Evolutionary conservation across 2,113 vertebrate genomes (phyloP), one percentile per base, ranked within the genome.

Genomic region (Aix galericulata): DNA sequence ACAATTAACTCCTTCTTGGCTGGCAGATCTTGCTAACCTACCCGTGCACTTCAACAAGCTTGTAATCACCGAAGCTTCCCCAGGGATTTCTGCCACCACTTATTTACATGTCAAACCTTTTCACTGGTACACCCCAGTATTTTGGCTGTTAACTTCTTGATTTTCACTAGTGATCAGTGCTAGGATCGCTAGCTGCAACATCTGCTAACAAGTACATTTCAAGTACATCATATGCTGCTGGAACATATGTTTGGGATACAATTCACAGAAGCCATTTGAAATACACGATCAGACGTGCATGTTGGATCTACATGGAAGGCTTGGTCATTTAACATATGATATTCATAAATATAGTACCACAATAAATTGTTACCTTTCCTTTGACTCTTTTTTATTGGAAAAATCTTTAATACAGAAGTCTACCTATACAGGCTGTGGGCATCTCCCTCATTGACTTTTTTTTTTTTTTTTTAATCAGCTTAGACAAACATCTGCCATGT

Each of bases 311-410:
- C n/a, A 29, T 0, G 36, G 27, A 32, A 52, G 5, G 21, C 8
- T 29, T 44, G 3, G 25, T 11, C 32, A 73, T 60, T 76, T 73
- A 73, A 38, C 38, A 27, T 5, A 34, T 0, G 0, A 27, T 56
- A 11, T 8, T 74, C 17, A 42, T 1, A 2, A 77, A 18, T 9
- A 4, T 8, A 34, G 34, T 18, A 55, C 20, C 34, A 52, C 17
- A 20, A 58, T 20, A 55, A 72, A 9, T 20, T 63, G 11, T 14
- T 25, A 16, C 27, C 10, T 86, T 79, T 88, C 25, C 23, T 81
- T 92, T 53, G 21, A 34, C 9, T 46, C 8, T 44, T 36, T 44
- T 66, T 73, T 53, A 63, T 18, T 42, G 20, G 38, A 83, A 69
- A 88, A 93, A 17, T 1, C 2, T 58, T 62, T 52, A 38, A 31